These are phyloP conservation scores for Bambusicola thoracicus DNA, from an alignment of 2,113 vertebrate species.

Conservation along the genomic window DNA sequence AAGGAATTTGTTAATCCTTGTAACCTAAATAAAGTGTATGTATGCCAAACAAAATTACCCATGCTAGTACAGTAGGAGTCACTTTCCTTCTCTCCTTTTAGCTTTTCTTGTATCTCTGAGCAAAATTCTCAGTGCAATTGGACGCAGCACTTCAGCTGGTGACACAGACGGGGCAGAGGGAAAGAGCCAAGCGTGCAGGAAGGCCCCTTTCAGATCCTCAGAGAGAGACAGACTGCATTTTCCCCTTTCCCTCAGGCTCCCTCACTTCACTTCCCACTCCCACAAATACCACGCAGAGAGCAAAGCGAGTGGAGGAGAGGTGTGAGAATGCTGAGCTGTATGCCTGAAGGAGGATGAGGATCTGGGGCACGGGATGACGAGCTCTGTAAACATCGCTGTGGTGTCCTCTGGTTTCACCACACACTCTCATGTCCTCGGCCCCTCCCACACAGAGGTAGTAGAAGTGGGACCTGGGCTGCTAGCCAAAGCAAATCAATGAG, in stretches of 20 bases:
- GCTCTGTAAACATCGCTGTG: background rate
- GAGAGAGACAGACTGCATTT: background rate
- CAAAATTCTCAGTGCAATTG: background rate
- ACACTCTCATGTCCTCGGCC: background rate
- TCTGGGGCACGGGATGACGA: background rate
- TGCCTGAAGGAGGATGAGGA: background rate
- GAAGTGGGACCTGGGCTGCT: background rate
- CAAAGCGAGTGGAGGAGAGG: conserved; percentile 29
- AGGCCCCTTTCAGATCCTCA: background rate
- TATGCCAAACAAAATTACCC: background rate
- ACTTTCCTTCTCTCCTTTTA: background rate
- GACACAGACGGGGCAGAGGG: background rate
- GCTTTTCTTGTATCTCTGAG: background rate
- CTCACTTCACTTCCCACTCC: conserved; percentile 20
- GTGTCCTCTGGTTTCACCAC: background rate
- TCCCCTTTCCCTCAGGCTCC: background rate
- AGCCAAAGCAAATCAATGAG: background rate
- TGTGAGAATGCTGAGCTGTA: conserved; percentile 30
- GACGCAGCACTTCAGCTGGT: background rate
- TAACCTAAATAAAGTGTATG: background rate
- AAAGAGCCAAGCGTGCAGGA: background rate
- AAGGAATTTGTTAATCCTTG: background rate
- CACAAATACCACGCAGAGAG: background rate
- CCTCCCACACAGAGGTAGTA: accelerated
- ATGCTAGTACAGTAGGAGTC: background rate